These are phyloP conservation scores for Hydrotaea diabolus DNA, from an alignment of 2,888 invertebrate species.

Conservation along the genomic window DNA sequence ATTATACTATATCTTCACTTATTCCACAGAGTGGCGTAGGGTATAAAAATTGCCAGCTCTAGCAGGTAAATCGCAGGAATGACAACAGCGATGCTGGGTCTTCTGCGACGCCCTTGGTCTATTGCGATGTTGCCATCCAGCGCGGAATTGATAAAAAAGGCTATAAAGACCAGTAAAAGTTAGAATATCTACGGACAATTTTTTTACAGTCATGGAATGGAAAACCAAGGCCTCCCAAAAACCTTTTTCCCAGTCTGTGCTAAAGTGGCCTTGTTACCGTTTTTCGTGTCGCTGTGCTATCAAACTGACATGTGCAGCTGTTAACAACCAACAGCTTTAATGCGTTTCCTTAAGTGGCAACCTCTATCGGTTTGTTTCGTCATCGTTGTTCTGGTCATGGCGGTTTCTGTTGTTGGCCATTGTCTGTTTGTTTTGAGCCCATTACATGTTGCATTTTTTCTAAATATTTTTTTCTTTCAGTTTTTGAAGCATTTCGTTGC, in stretches of 20 bases:
- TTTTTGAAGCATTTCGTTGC: conserved; percentile 22
- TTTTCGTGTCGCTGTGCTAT: conserved; percentile 36
- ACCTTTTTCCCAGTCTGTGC: background rate
- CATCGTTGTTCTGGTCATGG: background rate
- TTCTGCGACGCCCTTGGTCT: too few relatives aligned
- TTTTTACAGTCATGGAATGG: too few relatives aligned
- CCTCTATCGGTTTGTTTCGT: conserved; percentile 60
- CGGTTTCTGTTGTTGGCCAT: background rate
- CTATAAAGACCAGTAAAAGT: too few relatives aligned
- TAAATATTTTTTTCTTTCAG: conserved; percentile 20
- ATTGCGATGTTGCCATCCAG: too few relatives aligned
- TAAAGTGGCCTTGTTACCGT: background rate
- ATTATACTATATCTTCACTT: too few relatives aligned
- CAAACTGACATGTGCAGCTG: conserved; percentile 76
- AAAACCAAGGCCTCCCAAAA: too few relatives aligned
- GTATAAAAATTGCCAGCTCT: too few relatives aligned
- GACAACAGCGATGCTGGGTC: too few relatives aligned
- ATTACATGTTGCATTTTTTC: conserved; percentile 61
- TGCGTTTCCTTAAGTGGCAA: conserved; percentile 70
- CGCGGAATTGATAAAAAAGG: too few relatives aligned
- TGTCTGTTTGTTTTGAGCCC: conserved; percentile 52
- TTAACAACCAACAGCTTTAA: conserved; percentile 73
- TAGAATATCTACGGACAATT: too few relatives aligned
- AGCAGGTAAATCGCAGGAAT: too few relatives aligned
- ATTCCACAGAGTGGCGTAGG: too few relatives aligned